Conservation (phyloP, 1,140 invertebrate genomes). For the Eufriesea mexicana region DNA sequence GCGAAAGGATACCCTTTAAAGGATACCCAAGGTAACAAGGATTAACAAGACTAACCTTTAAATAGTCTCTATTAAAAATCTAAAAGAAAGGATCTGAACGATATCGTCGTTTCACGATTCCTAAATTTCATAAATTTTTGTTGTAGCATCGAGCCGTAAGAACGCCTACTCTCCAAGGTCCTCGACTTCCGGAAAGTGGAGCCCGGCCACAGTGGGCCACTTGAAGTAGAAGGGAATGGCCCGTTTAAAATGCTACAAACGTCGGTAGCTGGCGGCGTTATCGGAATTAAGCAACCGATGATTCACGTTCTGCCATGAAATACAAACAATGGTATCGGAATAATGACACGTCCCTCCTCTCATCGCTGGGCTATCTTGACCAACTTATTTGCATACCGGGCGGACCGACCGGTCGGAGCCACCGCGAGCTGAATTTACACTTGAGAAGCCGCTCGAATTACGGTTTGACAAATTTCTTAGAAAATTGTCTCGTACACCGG, state of each 20-base stretch:
- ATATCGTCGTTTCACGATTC: too few relatives aligned
- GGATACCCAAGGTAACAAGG: too few relatives aligned
- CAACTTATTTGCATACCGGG: slow-evolving; percentile 35
- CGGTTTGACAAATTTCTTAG: slow-evolving; percentile 45
- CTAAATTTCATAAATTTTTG: background rate
- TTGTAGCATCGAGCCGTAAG: too few relatives aligned
- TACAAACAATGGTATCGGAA: slow-evolving; percentile 42
- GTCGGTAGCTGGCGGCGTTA: slow-evolving; percentile 9
- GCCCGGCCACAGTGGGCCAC: background rate
- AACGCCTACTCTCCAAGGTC: too few relatives aligned
- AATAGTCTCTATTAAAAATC: too few relatives aligned
- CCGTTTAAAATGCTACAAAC: slow-evolving; percentile 25
- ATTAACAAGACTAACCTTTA: too few relatives aligned
- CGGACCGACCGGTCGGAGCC: background rate
- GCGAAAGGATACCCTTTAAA: too few relatives aligned
- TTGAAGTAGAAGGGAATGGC: too few relatives aligned
- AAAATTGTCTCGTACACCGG: slow-evolving; percentile 36
- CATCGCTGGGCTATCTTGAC: slow-evolving; percentile 20
- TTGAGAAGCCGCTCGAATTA: slow-evolving; percentile 26
- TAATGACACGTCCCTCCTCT: background rate
- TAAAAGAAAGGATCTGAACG: too few relatives aligned
- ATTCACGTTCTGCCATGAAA: slow-evolving; percentile 34
- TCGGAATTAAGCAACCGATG: slow-evolving; percentile 45
- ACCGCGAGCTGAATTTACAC: slow-evolving; percentile 33
- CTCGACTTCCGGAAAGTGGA: background rate